A percentile compares a stretch with the other conserved stretches of the same genome.
phyloP scores from a whole-genome alignment of 92 coral and sea anemone genomes.

The Ricordea florida region DNA sequence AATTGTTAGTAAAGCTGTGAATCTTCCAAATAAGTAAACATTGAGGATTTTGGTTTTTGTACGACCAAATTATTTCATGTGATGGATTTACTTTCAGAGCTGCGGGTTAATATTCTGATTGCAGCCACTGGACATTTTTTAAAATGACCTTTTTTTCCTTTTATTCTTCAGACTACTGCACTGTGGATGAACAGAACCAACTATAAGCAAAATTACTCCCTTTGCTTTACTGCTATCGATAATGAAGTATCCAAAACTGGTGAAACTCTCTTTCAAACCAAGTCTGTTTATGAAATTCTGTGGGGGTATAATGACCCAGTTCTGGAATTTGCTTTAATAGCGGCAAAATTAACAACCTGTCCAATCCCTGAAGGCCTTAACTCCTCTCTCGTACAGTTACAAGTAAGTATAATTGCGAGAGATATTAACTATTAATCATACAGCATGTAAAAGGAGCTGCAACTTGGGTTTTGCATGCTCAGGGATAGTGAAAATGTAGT shows the following conservation, averaged over 20 bases:
- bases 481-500: no score
- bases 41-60: no score
- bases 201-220: not conserved
- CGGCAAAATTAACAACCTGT: constrained; percentile 15
- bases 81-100: no score
- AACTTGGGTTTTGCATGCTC: not conserved
- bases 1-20: no score
- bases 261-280: constrained; percentile 48
- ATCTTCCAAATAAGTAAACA: no score
- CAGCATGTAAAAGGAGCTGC: no score
- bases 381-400: constrained; percentile 69
- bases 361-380: constrained; percentile 56
- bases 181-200: constrained; percentile 56
- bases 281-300: constrained; percentile 67
- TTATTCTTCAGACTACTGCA: constrained; percentile 49
- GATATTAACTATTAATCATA: no score
- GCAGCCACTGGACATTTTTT: not conserved
- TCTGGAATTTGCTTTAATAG: not conserved
- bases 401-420: constrained; percentile 46
- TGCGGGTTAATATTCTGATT: no score
- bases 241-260: not conserved
- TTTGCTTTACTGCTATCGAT: not conserved
- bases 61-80: no score
- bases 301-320: constrained; percentile 88
- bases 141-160: not conserved